Evolutionary conservation across 2,888 invertebrate genomes (phyloP).

Genomic region (Linnaemya tessellans): DNA sequence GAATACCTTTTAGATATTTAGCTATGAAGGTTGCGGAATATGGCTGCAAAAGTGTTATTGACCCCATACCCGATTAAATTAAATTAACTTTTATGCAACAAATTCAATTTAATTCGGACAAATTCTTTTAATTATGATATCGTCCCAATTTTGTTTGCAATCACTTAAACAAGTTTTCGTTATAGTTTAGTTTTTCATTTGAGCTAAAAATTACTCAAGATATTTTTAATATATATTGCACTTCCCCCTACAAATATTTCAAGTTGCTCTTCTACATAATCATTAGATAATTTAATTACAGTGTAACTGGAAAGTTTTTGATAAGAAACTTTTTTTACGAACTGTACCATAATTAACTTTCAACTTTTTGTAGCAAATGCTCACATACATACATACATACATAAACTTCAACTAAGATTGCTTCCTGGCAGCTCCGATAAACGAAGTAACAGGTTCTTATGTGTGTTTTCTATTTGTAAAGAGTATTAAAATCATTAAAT

Average conservation of each 20-base stretch:
- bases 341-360: constrained; percentile 57
- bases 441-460: not conserved
- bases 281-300: constrained; percentile 46
- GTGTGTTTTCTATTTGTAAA: constrained; percentile 4
- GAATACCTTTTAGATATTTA: too few species aligned
- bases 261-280: constrained; percentile 5
- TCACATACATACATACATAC: not conserved
- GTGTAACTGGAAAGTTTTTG: constrained; percentile 31
- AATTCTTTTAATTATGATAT: too few species aligned
- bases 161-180: not conserved
- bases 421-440: not conserved
- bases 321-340: constrained; percentile 29
- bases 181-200: not conserved
- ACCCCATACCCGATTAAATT: too few species aligned
- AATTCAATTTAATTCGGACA: too few species aligned
- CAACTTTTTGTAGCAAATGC: constrained; percentile 25
- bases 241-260: constrained; percentile 4
- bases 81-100: too few species aligned
- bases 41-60: too few species aligned
- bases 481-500: constrained; percentile 69
- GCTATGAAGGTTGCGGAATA: too few species aligned
- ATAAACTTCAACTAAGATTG: not conserved
- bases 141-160: not conserved
- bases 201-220: constrained; percentile 5
- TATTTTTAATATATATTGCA: not conserved